Evolutionary conservation across 2,113 vertebrate species (phyloP).

Genomic region (Lontra canadensis): DNA sequence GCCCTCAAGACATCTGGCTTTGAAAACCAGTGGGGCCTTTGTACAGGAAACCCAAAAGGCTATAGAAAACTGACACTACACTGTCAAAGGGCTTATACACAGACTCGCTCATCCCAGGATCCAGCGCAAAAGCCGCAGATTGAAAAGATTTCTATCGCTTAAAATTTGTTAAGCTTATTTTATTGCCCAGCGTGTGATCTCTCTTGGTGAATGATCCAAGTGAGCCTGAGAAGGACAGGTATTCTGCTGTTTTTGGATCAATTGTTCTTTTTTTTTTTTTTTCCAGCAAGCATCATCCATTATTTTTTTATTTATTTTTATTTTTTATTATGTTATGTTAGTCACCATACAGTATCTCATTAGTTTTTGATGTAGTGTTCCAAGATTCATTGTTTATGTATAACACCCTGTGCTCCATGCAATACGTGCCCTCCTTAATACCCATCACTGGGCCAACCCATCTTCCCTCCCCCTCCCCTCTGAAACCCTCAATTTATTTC

Average conservation of each 20-base stretch:
- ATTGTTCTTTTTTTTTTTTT: background rate
- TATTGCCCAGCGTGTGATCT: background rate
- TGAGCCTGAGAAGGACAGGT: slow-evolving; percentile 4
- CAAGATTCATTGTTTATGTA: too few species aligned
- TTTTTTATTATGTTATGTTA: too few species aligned
- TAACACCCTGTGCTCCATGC: too few species aligned
- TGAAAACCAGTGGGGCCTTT: background rate
- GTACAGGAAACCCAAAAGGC: background rate
- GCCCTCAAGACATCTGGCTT: background rate
- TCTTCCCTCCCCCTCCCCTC: too few species aligned
- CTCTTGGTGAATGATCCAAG: background rate
- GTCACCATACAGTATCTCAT: too few species aligned
- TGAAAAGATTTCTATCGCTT: background rate
- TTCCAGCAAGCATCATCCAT: too few species aligned
- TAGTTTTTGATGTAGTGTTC: too few species aligned
- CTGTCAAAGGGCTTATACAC: background rate
- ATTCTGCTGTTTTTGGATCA: slow-evolving; percentile 24
- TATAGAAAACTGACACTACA: background rate
- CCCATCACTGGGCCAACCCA: too few species aligned
- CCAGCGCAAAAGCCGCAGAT: background rate
- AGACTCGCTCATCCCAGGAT: background rate
- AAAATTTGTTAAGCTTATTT: slow-evolving; percentile 34
- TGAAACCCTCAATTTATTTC: too few species aligned
- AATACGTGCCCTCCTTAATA: too few species aligned
- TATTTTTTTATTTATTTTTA: too few species aligned